Evolutionary conservation across 2,113 vertebrate genomes (phyloP), one percentile per base, ranked within the genome.

Genomic region (Phylloscopus whistleri): DNA sequence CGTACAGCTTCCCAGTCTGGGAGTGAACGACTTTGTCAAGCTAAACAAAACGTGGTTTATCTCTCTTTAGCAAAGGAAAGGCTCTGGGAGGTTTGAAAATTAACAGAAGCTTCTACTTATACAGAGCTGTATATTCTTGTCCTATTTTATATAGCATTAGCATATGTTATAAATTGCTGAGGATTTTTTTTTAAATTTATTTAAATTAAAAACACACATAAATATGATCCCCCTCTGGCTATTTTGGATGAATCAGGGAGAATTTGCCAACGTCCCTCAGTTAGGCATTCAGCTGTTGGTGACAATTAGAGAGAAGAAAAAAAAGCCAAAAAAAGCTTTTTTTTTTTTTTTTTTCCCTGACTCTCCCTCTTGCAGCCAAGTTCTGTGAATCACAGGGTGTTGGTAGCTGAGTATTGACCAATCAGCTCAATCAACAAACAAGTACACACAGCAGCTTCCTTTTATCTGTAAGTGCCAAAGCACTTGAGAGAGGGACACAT

Each of bases 21-120:
- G 93, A 97, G 92, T 4, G 24, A 81, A 69, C 0, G 1, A 84
- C 92, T 95, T 91, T 96, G 96, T 96, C 95, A 96, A 95, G 93
- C 87, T 78, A 87, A 97, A 96, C 94, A 95, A 95, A 97, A 94
- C 23, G 33, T 89, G 95, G 91, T 95, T 95, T 95, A 74, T 97
- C 90, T 97, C 87, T 87, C 95, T 93, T 90, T 86, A 92, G 52
- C 28, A 78, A 59, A 93, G 37, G 46, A 56, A 93, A 93, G 44
- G 41, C 23, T 55, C 33, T 13, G 21, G 26, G 14, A 94, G 49
- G 41, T 56, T 81, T 59, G 41, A 90, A 90, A 92, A 67, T 59
- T 69, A 87, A 52, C 52, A 78, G 76, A 52, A 92, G 26, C 28
- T 87, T 87, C 82, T 51, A 28, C 17, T 46, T 74, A 43, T 1